These are phyloP conservation scores for Macropus fuliginosus DNA, from an alignment of 2,797 vertebrate genomes.

Conservation along the genomic window DNA sequence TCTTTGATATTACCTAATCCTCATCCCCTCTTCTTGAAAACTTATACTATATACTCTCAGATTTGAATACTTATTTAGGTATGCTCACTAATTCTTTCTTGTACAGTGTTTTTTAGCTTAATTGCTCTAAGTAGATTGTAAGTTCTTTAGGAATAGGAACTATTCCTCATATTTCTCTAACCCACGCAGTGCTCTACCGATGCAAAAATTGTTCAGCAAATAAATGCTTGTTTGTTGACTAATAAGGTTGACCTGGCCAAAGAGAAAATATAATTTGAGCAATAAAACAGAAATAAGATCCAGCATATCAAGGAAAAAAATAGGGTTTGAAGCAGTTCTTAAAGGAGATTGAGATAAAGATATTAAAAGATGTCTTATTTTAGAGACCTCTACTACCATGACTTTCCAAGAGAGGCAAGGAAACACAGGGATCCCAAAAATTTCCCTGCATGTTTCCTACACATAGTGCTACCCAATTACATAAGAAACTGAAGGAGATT, in stretches of 20 bases:
- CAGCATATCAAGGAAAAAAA: conserved; percentile 30
- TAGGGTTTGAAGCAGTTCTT: conserved; percentile 31
- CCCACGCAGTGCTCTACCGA: not conserved
- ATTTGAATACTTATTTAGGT: not conserved
- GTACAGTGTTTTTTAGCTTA: not conserved
- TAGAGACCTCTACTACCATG: conserved; percentile 54
- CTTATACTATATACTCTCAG: not conserved
- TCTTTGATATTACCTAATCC: not conserved
- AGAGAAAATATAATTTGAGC: conserved; percentile 39
- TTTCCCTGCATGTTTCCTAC: conserved; percentile 4
- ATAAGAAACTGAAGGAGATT: conserved; percentile 43
- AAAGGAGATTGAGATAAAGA: conserved; percentile 36
- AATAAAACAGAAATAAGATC: conserved; percentile 45
- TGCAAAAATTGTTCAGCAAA: not conserved
- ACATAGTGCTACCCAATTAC: not conserved
- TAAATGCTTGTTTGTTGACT: not conserved
- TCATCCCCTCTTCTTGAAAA: not conserved
- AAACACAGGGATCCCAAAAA: conserved; percentile 46
- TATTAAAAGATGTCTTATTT: conserved; percentile 34
- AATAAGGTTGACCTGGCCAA: not conserved
- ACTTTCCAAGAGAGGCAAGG: conserved; percentile 1
- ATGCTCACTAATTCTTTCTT: not conserved
- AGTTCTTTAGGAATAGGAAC: not conserved
- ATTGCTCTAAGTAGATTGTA: not conserved
- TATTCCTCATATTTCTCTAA: not conserved